Conservation (phyloP, 37 sponge, comb jelly and placozoan genomes). For the Ephydatia muelleri region DNA sequence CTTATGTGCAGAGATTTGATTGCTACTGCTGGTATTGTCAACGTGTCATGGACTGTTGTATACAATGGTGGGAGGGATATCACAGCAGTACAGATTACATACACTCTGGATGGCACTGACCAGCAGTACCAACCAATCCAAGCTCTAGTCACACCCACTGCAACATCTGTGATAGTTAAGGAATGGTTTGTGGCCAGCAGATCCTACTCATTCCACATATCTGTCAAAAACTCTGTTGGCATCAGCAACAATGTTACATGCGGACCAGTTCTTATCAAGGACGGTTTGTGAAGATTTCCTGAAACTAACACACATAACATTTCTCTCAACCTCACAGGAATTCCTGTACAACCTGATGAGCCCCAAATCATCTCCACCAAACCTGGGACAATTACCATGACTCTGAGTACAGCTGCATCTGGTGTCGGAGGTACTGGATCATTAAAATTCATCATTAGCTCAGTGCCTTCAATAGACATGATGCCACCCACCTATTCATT, state of each 20-base stretch:
- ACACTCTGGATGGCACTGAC: not conserved
- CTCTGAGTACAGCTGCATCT: not conserved
- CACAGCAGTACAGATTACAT: not conserved
- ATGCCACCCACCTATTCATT: not conserved
- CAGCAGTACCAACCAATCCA: not conserved
- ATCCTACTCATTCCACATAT: not conserved
- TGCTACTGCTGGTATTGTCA: not conserved
- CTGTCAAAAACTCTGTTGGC: not conserved
- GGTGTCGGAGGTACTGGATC: not conserved
- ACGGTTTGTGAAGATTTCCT: not conserved
- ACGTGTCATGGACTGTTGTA: not conserved
- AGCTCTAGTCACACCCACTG: not conserved
- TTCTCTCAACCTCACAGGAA: not conserved
- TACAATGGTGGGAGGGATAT: not conserved
- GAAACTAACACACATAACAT: not conserved
- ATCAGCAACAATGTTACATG: not conserved
- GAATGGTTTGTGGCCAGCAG: not conserved
- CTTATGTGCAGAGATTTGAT: not conserved
- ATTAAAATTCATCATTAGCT: not conserved
- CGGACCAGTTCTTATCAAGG: not conserved
- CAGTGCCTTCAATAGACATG: not conserved
- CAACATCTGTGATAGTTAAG: not conserved
- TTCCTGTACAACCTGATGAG: not conserved
- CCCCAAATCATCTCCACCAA: not conserved
- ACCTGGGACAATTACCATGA: not conserved